These are phyloP conservation scores for Arrhamphus sclerolepis DNA, from an alignment of 2,797 vertebrate genomes.

Conservation along the genomic window DNA sequence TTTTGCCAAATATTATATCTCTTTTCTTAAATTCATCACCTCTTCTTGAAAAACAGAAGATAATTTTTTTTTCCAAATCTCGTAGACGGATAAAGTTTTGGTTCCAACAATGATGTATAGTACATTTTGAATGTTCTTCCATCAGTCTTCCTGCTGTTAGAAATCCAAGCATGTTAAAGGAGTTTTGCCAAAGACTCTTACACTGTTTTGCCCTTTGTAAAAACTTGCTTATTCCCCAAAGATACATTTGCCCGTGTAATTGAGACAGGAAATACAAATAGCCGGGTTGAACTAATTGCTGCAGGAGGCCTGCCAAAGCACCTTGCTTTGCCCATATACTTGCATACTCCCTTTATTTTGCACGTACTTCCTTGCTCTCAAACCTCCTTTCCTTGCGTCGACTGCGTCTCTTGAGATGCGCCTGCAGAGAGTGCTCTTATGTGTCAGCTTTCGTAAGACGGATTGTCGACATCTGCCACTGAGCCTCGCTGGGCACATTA, in stretches of 20 bases:
- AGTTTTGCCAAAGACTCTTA: slow-evolving; percentile 21
- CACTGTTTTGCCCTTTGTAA: slow-evolving; percentile 51
- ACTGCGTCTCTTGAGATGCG: slow-evolving; percentile 49
- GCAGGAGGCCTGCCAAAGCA: slow-evolving; percentile 70
- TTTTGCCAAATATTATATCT: too few species aligned
- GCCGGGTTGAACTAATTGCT: slow-evolving; percentile 73
- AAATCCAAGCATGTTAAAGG: slow-evolving; percentile 13
- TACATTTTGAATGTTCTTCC: too few species aligned
- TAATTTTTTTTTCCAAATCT: too few species aligned
- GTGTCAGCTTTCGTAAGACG: slow-evolving; percentile 73
- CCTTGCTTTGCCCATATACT: slow-evolving; percentile 36
- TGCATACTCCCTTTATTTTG: slow-evolving; percentile 11
- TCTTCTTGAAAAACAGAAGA: too few species aligned
- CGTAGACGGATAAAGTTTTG: too few species aligned
- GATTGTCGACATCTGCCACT: slow-evolving; percentile 75
- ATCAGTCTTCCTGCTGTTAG: slow-evolving; percentile 20
- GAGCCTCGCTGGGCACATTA: slow-evolving; percentile 73
- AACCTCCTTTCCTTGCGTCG: slow-evolving; percentile 19
- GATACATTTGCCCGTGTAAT: slow-evolving; percentile 65
- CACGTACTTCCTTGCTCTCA: not conserved
- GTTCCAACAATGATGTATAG: too few species aligned
- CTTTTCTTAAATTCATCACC: too few species aligned
- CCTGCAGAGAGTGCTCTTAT: slow-evolving; percentile 61
- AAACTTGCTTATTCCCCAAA: slow-evolving; percentile 66
- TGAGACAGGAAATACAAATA: slow-evolving; percentile 68